Base-by-base conservation (phyloP, 2,888 invertebrate genomes). In the Protodeltote pygarga region DNA sequence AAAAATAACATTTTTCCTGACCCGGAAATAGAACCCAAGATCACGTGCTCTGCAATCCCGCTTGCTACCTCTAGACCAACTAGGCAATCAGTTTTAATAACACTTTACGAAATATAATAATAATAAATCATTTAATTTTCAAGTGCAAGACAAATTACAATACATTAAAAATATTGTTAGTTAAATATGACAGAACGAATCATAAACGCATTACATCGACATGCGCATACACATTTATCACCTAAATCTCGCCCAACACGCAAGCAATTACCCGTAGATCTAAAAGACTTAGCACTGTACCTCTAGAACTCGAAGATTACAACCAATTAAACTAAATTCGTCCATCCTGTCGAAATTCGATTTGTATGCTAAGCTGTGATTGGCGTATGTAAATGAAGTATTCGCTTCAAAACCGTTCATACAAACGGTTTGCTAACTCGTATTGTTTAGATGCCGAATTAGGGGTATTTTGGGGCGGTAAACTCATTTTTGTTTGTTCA, bases 341-440 rank as follows among this genome's bases (percentile, higher is more conserved):
- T 65, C 50, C 31, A 27, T 63, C 53, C 54, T 44, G 42, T 47
- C 37, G 28, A 37, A 60, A 61, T 65, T 65, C 70, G 66, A 65
- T 65, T 71, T 70, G 64, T 67, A 71, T 70, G 71, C 61, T 64
- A 68, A 67, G 71, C 58, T 54, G 52, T 67, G 68, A 67, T 71
- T 63, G 58, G 68, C 68, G 53, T 62, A 65, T 65, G 68, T 45
- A 65, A 71, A 71, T 71, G 46, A 61, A 35, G 39, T 44, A 47
- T n/a, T 47, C 40, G 41, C 39, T 44, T 54, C 33, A 32, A 47
- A 66, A 52, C 42, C 46, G 45, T 62, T 52, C 70, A 61, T 62
- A 57, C 48, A 52, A 24, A 65, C 17, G 32, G 44, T 55, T 65
- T 39, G 41, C 40, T 25, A 42, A 37, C 42, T 45, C 51, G 25